Conservation (phyloP, 2,113 vertebrate species). For the Vimba vimba region DNA sequence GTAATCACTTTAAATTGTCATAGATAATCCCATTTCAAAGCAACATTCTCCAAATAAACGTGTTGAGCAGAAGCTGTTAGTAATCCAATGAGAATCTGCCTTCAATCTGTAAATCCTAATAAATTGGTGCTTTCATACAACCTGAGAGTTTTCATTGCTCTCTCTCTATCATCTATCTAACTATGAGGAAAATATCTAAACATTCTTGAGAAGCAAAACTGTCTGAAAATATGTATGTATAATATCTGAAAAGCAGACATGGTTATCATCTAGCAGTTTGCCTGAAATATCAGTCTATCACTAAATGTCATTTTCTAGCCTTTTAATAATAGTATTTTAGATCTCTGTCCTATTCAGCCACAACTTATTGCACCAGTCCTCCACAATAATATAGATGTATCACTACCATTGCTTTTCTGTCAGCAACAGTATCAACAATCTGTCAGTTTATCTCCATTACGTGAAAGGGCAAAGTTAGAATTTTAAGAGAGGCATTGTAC, state of each 20-base stretch:
- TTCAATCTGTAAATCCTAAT: neutral
- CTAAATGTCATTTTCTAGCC: neutral
- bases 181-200: too few species aligned
- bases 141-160: neutral
- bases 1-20: neutral
- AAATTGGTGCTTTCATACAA: neutral
- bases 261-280: neutral
- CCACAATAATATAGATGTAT: neutral
- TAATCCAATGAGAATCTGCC: neutral
- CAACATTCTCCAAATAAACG: neutral
- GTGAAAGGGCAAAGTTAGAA: constrained; percentile 6
- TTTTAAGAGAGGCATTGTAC: neutral
- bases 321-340: neutral
- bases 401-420: neutral
- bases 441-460: constrained; percentile 14
- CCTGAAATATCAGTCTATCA: neutral
- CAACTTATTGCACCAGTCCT: neutral
- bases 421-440: neutral
- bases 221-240: too few species aligned
- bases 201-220: too few species aligned
- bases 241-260: neutral
- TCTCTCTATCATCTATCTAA: too few species aligned
- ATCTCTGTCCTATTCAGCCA: neutral
- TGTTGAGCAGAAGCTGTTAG: neutral
- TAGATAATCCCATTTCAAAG: constrained; percentile 7